These are phyloP conservation scores for Planococcus citri DNA, from an alignment of 1,140 invertebrate genomes.

Conservation along the genomic window DNA sequence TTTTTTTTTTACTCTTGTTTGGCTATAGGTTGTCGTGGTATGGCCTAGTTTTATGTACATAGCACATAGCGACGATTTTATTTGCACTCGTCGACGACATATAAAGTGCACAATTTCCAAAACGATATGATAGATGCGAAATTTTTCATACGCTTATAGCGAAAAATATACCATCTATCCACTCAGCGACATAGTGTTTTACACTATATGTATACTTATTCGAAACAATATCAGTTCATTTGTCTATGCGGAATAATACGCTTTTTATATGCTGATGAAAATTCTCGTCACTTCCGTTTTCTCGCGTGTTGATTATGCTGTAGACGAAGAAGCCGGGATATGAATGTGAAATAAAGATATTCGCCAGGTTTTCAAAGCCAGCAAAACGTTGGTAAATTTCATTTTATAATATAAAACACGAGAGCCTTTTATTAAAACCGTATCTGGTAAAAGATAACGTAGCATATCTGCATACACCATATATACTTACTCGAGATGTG, in stretches of 20 bases:
- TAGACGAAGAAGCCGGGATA: neutral
- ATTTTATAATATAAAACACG: neutral
- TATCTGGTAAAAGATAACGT: neutral
- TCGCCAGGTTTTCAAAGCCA: neutral
- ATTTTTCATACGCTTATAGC: neutral
- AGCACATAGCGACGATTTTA: neutral
- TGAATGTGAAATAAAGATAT: conserved; percentile 4
- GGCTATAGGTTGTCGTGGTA: neutral
- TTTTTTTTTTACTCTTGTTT: neutral
- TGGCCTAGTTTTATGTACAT: neutral
- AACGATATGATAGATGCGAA: neutral
- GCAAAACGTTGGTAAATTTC: neutral
- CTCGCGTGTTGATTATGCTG: neutral
- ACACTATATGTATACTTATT: too few relatives aligned
- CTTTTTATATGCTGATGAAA: neutral
- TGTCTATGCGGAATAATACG: neutral
- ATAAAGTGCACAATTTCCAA: neutral
- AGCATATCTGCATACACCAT: too few relatives aligned
- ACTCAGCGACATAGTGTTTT: too few relatives aligned
- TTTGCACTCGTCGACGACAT: neutral
- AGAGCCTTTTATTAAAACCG: neutral
- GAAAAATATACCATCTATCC: too few relatives aligned
- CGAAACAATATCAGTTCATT: conserved; percentile 7
- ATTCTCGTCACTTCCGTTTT: neutral
- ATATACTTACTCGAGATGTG: too few relatives aligned